Percentiles rank a stretch among this genome's conserved stretches.
Conservation (phyloP, 1,140 invertebrate genomes). For the Hesperophylax magnus region DNA sequence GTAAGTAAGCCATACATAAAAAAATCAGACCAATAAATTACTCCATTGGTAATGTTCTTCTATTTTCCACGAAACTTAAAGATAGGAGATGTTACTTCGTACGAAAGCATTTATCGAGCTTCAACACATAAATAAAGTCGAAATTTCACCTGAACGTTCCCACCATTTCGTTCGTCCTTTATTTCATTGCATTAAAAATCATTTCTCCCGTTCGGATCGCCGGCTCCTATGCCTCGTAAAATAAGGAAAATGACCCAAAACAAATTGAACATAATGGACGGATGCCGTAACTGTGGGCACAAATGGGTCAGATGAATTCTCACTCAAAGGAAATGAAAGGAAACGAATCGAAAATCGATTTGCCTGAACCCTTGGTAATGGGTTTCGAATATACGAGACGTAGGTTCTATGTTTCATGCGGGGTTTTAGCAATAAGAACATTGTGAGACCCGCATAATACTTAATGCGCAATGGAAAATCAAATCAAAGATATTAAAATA, state of each 20-base stretch:
- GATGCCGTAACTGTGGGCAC: not conserved
- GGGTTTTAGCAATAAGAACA: not conserved
- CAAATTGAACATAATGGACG: not conserved
- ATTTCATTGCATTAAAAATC: constrained; percentile 1
- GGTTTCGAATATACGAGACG: not conserved
- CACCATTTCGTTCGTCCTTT: not conserved
- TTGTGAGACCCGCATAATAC: not conserved
- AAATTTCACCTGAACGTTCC: not conserved
- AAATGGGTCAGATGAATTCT: constrained; percentile 9
- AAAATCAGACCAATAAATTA: no score
- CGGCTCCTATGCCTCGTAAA: not conserved
- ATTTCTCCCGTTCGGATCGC: not conserved
- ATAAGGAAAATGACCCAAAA: constrained; percentile 9
- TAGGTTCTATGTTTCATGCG: not conserved
- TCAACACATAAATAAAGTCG: no score
- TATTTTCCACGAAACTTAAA: no score
- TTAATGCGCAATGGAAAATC: not conserved
- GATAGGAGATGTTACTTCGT: no score
- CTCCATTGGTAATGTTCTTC: no score
- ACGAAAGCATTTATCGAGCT: no score
- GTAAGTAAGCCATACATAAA: no score
- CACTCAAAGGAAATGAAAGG: constrained; percentile 8
- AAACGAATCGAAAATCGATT: constrained; percentile 6
- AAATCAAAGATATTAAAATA: no score
- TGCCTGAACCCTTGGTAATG: not conserved